phyloP scores from a whole-genome alignment of 2,888 invertebrate genomes.

The Drosophila sordidula region DNA sequence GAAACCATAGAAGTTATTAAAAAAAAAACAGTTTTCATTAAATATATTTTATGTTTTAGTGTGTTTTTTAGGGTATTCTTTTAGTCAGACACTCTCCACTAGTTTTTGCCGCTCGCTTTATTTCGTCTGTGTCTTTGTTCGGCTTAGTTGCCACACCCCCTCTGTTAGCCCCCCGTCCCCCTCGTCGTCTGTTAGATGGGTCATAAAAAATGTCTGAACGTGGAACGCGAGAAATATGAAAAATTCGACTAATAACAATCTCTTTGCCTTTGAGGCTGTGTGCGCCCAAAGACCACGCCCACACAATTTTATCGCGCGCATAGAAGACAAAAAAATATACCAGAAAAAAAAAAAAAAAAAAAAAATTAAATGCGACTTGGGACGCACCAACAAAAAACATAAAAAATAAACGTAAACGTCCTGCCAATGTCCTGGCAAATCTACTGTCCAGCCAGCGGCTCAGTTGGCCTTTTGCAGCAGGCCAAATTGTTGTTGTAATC shows the following conservation, averaged over 20 bases:
- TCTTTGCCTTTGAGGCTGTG: conserved; percentile 30
- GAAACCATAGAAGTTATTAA: too few species aligned
- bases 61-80: too few species aligned
- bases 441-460: conserved; percentile 16
- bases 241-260: conserved; percentile 59
- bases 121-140: conserved; percentile 5
- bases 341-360: conserved; percentile 5
- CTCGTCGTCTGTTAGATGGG: conserved; percentile 27
- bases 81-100: background rate
- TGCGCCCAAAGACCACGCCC: conserved; percentile 46
- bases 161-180: too few species aligned
- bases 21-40: too few species aligned
- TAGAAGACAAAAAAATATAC: conserved; percentile 21
- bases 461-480: conserved; percentile 28
- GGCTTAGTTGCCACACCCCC: conserved; percentile 4
- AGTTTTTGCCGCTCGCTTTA: background rate
- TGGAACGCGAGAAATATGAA: conserved; percentile 57
- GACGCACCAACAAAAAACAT: conserved; percentile 7
- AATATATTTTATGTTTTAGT: too few species aligned
- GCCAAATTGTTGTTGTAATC: conserved; percentile 53
- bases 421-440: conserved; percentile 31
- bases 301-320: conserved; percentile 57
- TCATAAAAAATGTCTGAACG: conserved; percentile 45
- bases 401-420: conserved; percentile 34
- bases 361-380: conserved; percentile 18